Base-by-base conservation (phyloP, 2,113 vertebrate species). In the Arothron firmamentum region DNA sequence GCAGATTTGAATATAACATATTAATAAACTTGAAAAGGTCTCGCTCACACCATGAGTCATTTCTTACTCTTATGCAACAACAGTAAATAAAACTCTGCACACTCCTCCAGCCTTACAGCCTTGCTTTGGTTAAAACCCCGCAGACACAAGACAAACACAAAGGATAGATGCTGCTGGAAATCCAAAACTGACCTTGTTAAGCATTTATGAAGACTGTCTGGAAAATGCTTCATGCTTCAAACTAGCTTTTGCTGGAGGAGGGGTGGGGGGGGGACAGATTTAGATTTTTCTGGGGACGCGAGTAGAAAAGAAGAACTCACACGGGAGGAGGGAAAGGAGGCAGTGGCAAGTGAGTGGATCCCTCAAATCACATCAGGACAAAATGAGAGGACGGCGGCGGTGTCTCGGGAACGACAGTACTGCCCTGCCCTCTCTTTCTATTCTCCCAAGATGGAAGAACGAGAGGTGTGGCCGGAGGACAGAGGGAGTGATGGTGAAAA, bases 141-240 rank as follows among this genome's bases (percentile, higher is more conserved):
- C 49, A 54, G 72, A 68, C 20, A 54, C 23, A 48, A 68, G 48
- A 69, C 66, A 59, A 78, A 82, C 9, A 62, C 9, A 62, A 43
- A 2, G 62, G 62, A 68, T 53, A 70, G 62, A 69, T 50, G 31
- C 51, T 16, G 62, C 54, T 49, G 67, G 57, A 81, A 77, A 70
- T 56, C 38, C 67, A 75, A 75, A 79, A 75, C 53, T 76, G 75
- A 78, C 74, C 86, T 86, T 74, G 79, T 91, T 83, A 91, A 89
- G 86, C 71, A 80, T 91, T 90, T 88, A 90, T 84, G 79, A 72
- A 61, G 74, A 74, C 75, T 42, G 75, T 85, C 85, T 86, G 75
- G 63, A 63, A 85, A 73, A 38, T 38, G 64, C 56, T 88, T 90
- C 88, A 87, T 12, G 53, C 48, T 62, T 17, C 72, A 85, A 84